Evolutionary conservation across 2,113 vertebrate species (phyloP).

Genomic region (Megaceryle torquata): DNA sequence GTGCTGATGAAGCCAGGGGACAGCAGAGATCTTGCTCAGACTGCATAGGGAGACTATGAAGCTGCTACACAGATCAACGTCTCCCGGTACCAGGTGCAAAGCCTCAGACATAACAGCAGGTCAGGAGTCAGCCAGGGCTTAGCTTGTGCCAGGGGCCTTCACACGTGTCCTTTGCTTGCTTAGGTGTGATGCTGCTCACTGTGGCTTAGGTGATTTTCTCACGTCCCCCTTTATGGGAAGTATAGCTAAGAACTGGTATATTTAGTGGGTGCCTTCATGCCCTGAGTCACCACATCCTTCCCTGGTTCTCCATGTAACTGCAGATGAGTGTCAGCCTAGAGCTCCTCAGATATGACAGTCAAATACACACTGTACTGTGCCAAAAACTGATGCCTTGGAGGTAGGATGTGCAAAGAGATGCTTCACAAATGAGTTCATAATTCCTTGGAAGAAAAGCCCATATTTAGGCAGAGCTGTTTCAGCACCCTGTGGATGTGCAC

Average conservation of each 20-base stretch:
- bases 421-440: not conserved
- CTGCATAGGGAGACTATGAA: not conserved
- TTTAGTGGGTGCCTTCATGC: not conserved
- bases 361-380: not conserved
- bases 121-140: not conserved
- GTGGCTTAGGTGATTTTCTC: not conserved
- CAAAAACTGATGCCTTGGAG: not conserved
- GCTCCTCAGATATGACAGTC: not conserved
- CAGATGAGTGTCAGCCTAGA: not conserved
- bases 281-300: not conserved
- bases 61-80: not conserved
- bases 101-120: not conserved
- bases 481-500: not conserved
- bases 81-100: not conserved
- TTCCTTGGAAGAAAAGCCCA: not conserved
- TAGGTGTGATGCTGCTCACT: not conserved
- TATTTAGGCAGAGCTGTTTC: not conserved
- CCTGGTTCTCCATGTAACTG: not conserved
- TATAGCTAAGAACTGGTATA: not conserved
- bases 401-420: not conserved
- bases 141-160: not conserved
- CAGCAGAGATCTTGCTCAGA: not conserved
- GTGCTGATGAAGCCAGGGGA: not conserved
- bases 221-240: not conserved
- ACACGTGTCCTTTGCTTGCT: not conserved